Conservation (phyloP, 1,140 invertebrate species). For the Glomeris maerens region DNA sequence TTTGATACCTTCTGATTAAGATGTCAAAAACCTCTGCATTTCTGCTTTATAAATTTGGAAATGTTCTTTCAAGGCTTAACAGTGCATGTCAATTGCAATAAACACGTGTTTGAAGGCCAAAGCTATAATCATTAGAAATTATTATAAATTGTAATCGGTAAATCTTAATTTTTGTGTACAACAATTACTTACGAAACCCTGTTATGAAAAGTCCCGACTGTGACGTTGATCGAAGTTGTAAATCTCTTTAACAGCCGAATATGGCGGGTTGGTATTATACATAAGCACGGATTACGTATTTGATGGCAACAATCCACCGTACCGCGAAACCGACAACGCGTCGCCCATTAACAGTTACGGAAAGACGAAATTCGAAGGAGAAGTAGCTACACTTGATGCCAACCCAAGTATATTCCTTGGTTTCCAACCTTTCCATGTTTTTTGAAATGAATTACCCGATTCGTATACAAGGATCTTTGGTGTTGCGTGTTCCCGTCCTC, state of each 20-base stretch:
- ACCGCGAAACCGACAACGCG: conserved; percentile 29
- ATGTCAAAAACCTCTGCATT: too few species aligned
- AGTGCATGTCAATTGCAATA: too few species aligned
- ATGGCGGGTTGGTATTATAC: conserved; percentile 34
- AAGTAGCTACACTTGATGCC: conserved; percentile 27
- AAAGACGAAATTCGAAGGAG: conserved; percentile 36
- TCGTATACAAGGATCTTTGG: conserved; percentile 28
- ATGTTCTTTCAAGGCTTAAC: too few species aligned
- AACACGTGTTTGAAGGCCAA: too few species aligned
- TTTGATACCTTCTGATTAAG: too few species aligned
- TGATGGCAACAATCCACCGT: conserved; percentile 40
- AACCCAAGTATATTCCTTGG: conserved; percentile 24
- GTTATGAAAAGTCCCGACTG: conserved; percentile 1
- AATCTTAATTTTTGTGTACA: too few species aligned
- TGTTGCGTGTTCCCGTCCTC: conserved; percentile 38
- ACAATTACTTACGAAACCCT: too few species aligned
- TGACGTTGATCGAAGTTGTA: neutral
- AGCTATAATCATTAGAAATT: too few species aligned
- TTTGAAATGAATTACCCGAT: conserved; percentile 5
- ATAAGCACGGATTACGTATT: conserved; percentile 47
- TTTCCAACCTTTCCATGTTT: neutral
- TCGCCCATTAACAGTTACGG: conserved; percentile 43
- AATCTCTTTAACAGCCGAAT: conserved; percentile 21
- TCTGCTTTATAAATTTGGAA: too few species aligned
- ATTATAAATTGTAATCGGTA: too few species aligned